A percentile compares a stretch with the other conserved stretches of the same genome.
These are phyloP conservation scores for Leucophora obtusa DNA, from an alignment of 2,888 invertebrate genomes.

Conservation along the genomic window DNA sequence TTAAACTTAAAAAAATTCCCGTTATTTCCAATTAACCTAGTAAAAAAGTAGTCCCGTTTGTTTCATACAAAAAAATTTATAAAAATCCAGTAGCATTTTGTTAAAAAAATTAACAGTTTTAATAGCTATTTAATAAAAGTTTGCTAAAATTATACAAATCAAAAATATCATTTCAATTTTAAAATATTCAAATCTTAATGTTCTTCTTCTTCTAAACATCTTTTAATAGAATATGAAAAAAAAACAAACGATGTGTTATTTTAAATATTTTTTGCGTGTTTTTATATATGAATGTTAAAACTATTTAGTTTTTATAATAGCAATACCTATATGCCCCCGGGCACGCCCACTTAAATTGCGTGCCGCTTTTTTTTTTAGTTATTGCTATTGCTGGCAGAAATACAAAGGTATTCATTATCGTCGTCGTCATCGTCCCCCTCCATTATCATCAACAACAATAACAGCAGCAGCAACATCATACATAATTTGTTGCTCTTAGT, in stretches of 20 bases:
- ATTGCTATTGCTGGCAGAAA: conserved; percentile 35
- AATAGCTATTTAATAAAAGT: conserved; percentile 4
- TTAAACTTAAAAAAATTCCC: neutral
- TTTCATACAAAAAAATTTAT: neutral
- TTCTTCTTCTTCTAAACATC: conserved; percentile 9
- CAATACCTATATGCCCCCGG: conserved; percentile 66
- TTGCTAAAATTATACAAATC: conserved; percentile 25
- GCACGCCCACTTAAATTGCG: conserved; percentile 77
- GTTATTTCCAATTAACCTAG: neutral
- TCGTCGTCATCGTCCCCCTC: conserved; percentile 54
- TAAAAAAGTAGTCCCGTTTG: neutral
- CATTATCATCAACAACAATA: conserved; percentile 59
- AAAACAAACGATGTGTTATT: neutral
- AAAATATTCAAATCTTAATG: conserved; percentile 47
- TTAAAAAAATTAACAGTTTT: conserved; percentile 60
- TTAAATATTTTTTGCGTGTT: conserved; percentile 43
- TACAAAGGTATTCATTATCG: conserved; percentile 73
- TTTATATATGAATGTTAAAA: conserved; percentile 54
- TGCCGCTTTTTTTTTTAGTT: conserved; percentile 67
- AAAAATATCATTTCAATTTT: conserved; percentile 59
- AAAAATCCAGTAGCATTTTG: conserved; percentile 56
- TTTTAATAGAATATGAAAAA: neutral
- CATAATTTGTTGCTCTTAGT: conserved; percentile 38
- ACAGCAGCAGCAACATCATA: conserved; percentile 63
- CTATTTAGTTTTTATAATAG: conserved; percentile 59